Evolutionary conservation across 2,888 invertebrate species (phyloP).

Genomic region (Aphrophora alni): DNA sequence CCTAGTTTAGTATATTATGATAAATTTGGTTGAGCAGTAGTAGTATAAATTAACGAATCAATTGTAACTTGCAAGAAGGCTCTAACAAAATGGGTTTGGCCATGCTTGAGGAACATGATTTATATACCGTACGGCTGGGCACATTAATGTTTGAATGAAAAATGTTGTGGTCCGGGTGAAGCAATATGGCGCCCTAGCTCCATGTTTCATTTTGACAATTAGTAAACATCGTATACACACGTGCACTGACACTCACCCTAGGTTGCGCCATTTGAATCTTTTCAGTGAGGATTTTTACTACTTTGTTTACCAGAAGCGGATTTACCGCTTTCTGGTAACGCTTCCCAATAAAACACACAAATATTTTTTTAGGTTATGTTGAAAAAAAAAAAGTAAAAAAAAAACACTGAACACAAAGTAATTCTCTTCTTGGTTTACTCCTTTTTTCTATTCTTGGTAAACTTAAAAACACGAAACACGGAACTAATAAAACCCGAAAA

Average conservation of each 20-base stretch:
- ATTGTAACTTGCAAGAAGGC: background rate
- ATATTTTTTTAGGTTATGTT: conserved; percentile 15
- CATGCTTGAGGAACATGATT: conserved; percentile 19
- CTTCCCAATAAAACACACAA: conserved; percentile 19
- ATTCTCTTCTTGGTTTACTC: background rate
- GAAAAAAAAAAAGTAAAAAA: conserved; percentile 3
- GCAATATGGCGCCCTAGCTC: conserved; percentile 32
- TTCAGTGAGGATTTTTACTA: conserved; percentile 35
- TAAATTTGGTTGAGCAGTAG: background rate
- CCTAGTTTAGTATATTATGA: background rate
- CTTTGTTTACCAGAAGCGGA: conserved; percentile 36
- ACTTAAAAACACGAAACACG: background rate
- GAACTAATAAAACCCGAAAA: background rate
- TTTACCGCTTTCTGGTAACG: conserved; percentile 35
- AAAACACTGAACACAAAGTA: background rate
- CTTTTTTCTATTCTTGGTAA: background rate
- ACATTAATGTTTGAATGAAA: conserved; percentile 33
- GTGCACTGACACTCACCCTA: conserved; percentile 70
- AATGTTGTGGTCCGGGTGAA: conserved; percentile 29
- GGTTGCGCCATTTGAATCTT: conserved; percentile 75
- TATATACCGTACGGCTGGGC: conserved; percentile 24
- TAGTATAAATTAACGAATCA: conserved; percentile 25
- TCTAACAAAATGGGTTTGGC: conserved; percentile 11
- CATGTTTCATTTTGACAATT: conserved; percentile 31
- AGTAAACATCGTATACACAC: conserved; percentile 27